Evolutionary conservation across 2,113 vertebrate genomes (phyloP).

Genomic region (Seriola quinqueradiata): DNA sequence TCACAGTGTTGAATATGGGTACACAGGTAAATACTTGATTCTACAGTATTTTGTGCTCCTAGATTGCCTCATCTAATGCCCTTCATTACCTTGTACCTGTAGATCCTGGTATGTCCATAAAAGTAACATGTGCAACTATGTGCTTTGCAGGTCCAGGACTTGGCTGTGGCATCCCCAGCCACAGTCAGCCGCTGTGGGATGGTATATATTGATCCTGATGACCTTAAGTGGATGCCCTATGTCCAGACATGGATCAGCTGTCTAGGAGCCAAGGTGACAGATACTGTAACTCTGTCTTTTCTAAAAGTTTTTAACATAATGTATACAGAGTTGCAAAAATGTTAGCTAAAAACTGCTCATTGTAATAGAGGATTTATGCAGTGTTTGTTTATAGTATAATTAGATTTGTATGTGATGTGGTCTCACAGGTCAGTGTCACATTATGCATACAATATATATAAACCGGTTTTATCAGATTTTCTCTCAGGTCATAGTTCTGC

Average conservation of each 20-base stretch:
- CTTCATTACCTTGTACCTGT: not conserved
- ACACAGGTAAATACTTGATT: not conserved
- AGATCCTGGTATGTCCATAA: not conserved
- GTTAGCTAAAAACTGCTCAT: not conserved
- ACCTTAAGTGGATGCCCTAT: slow-evolving; percentile 92
- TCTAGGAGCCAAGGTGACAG: slow-evolving; percentile 81
- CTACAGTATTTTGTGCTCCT: not conserved
- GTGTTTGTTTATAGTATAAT: not conserved
- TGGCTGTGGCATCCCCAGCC: slow-evolving; percentile 90
- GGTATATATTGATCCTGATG: slow-evolving; percentile 91
- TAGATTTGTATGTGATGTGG: not conserved
- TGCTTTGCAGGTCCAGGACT: slow-evolving; percentile 87
- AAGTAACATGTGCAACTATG: not conserved
- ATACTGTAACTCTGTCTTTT: not conserved
- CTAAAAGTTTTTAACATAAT: not conserved
- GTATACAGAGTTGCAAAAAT: not conserved
- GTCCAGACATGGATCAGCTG: slow-evolving; percentile 88
- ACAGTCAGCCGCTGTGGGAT: slow-evolving; percentile 93
- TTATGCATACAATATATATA: not conserved
- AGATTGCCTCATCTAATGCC: not conserved
- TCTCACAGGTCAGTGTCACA: not conserved
- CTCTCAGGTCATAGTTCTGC: not conserved
- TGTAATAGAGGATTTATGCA: not conserved
- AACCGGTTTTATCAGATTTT: not conserved
- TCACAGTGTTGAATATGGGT: not conserved